Conservation (phyloP, 2,113 vertebrate species). For the Dicaeum eximium region DNA sequence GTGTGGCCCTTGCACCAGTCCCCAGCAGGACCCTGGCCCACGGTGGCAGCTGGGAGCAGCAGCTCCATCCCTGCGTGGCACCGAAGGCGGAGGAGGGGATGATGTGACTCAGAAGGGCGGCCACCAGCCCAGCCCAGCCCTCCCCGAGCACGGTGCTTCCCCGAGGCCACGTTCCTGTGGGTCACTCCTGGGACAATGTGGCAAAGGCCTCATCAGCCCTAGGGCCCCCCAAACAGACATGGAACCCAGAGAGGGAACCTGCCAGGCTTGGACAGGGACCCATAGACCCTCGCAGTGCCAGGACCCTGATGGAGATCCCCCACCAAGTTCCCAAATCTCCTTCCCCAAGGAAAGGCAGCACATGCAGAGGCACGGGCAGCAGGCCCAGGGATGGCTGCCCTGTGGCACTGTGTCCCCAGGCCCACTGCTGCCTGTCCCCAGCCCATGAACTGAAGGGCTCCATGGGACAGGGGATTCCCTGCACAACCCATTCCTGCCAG, state of each 20-base stretch:
- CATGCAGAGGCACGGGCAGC: rapidly evolving
- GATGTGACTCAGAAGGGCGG: neutral
- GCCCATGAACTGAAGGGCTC: neutral
- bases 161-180: neutral
- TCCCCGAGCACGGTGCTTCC: neutral
- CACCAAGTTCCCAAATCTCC: neutral
- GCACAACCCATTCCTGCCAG: neutral
- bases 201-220: neutral
- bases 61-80: neutral
- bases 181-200: neutral
- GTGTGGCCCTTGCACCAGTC: neutral
- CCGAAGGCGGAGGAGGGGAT: neutral
- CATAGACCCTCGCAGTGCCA: neutral
- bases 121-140: neutral
- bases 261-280: neutral
- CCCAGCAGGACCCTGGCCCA: neutral
- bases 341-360: neutral
- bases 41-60: neutral
- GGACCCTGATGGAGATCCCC: neutral
- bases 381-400: neutral
- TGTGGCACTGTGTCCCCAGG: rapidly evolving
- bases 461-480: neutral
- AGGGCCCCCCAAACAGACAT: neutral
- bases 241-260: neutral
- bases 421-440: neutral